Evolutionary conservation across 2,113 vertebrate genomes (phyloP), one percentile per base, ranked within the genome.

Genomic region (Nasalis larvatus): DNA sequence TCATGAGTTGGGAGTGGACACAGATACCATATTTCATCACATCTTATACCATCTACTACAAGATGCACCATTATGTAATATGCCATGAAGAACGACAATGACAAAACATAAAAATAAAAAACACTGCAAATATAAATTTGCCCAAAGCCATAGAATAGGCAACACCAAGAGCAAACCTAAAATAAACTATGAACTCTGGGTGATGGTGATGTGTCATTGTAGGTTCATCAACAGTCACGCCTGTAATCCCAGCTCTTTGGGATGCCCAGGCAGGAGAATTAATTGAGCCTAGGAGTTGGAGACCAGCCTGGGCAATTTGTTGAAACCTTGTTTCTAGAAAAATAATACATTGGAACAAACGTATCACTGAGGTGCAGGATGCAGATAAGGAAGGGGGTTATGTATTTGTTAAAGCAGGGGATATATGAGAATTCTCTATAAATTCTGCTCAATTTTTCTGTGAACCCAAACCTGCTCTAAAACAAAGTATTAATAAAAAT

Each of bases 331-430:
- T 63, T 63, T 32, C 27, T 32, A 63, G 27, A 63, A 32, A 32
- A 63, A 30, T 63, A 63, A 63, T 32, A 63, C 27, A 63, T 63
- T 63, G 27, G 27, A 88, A 21, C n/a, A 68, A 32, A 23, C 47
- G 9, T 12, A 6, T 13, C 16, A 32, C 32, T 56, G 25, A 37
- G 45, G 3, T 37, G 12, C 63, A 14, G n/a, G 66, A 86, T 1
- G 12, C 12, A 12, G 8, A 9, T 54, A 25, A 54, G 16, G 37
- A n/a, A 20, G 35, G 42, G 30, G 8, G 45, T 2, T 25, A 6
- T 30, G 35, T 23, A 17, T 3, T 9, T 40, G 23, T 52, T 11
- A 16, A 0, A 4, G 3, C 17, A 40, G n/a, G 35, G 47, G 3
- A 6, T 25, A 32, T 14, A 40, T 20, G 18, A 6, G 32, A n/a